phyloP scores from a whole-genome alignment of 2,113 vertebrate species.

The Choloepus hoffmanni region DNA sequence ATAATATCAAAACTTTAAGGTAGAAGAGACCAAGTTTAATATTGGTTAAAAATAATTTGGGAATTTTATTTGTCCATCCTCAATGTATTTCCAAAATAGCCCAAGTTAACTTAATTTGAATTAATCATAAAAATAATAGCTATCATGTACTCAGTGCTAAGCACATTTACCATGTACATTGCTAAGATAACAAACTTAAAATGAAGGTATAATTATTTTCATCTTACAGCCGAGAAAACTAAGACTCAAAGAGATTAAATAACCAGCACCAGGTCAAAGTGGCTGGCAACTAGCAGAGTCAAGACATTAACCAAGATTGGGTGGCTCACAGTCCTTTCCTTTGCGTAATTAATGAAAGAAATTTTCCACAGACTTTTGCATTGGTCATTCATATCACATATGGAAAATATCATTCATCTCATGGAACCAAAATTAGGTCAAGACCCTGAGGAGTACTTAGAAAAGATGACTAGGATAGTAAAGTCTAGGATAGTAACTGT shows the following conservation, averaged over 20 bases:
- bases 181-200: conserved; percentile 8
- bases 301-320: background rate
- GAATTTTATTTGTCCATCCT: background rate
- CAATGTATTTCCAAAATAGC: background rate
- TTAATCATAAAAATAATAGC: conserved; percentile 15
- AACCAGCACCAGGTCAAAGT: background rate
- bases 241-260: background rate
- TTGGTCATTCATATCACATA: background rate
- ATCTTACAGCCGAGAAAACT: conserved; percentile 35
- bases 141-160: background rate
- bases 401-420: conserved; percentile 14
- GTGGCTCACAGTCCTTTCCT: background rate
- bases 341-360: background rate
- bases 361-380: background rate
- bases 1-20: background rate
- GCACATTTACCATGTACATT: background rate
- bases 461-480: background rate
- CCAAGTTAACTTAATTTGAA: conserved; percentile 2
- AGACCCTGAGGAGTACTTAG: background rate
- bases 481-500: too few species aligned
- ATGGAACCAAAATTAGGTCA: conserved; percentile 44
- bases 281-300: background rate
- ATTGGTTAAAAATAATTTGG: conserved; percentile 38
- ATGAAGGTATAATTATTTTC: background rate
- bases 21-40: background rate